Percentiles rank a stretch among this genome's conserved stretches.
Conservation (phyloP, 2,113 vertebrate species). For the Microtus oregoni region DNA sequence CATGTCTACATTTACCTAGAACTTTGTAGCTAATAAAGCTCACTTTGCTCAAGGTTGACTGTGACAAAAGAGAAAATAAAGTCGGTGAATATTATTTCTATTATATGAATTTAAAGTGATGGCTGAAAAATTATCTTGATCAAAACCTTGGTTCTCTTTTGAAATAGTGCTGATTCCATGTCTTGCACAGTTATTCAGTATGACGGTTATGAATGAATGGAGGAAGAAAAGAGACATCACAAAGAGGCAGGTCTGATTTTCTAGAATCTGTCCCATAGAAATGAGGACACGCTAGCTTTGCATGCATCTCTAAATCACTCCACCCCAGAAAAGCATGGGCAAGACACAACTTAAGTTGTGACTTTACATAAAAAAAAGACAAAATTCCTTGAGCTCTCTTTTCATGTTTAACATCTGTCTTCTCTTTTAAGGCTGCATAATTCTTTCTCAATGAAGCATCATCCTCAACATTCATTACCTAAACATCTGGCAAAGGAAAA, state of each 20-base stretch:
- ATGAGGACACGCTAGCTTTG: not conserved
- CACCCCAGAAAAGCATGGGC: not conserved
- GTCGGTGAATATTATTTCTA: not conserved
- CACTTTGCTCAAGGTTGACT: not conserved
- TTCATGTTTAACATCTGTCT: slow-evolving; percentile 69
- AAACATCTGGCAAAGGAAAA: slow-evolving; percentile 74
- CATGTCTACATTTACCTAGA: not conserved
- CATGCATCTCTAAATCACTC: not conserved
- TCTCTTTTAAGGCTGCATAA: slow-evolving; percentile 61
- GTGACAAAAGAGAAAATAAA: not conserved
- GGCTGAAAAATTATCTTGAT: not conserved
- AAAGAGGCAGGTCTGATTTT: not conserved
- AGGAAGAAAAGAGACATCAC: not conserved
- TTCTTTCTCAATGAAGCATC: slow-evolving; percentile 69
- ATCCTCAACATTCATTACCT: slow-evolving; percentile 31
- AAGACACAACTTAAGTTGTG: slow-evolving; percentile 35
- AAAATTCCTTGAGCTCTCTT: slow-evolving; percentile 17
- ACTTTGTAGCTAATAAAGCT: not conserved
- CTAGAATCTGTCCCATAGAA: not conserved
- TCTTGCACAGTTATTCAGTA: not conserved
- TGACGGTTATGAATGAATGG: not conserved
- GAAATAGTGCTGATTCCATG: not conserved
- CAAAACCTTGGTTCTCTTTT: not conserved
- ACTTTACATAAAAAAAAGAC: slow-evolving; percentile 47
- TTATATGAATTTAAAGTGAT: not conserved